phyloP scores from a whole-genome alignment of 2,888 invertebrate genomes.

The Meloe dianella region DNA sequence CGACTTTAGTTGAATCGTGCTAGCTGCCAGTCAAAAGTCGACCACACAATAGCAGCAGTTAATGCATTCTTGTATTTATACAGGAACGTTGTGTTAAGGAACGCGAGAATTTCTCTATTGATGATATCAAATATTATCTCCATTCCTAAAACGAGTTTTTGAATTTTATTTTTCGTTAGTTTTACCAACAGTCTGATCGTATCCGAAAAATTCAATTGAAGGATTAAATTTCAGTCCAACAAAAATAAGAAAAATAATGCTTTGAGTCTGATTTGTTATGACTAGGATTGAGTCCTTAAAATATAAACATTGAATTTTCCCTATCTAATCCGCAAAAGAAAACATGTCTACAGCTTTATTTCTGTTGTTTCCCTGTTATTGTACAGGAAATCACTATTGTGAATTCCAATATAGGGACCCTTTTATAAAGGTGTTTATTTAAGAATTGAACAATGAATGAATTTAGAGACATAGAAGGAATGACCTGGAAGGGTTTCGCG shows the following conservation, averaged over 20 bases:
- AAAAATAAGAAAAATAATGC: no score
- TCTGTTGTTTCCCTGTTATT: constrained; percentile 18
- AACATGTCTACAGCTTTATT: constrained; percentile 13
- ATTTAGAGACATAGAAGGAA: constrained; percentile 23
- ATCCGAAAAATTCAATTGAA: no score
- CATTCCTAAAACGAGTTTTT: not conserved
- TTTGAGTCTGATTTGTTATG: not conserved
- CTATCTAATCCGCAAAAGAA: constrained; percentile 31
- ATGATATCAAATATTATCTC: not conserved
- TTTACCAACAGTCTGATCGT: no score
- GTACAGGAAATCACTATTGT: constrained; percentile 27
- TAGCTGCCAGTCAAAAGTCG: constrained; percentile 41
- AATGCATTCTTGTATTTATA: constrained; percentile 33
- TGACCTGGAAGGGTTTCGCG: constrained; percentile 32
- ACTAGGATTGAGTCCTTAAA: constrained; percentile 17
- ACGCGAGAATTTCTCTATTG: not conserved
- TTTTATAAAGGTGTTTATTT: constrained; percentile 27
- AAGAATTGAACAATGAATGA: constrained; percentile 19
- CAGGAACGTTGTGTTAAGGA: not conserved
- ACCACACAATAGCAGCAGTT: constrained; percentile 40
- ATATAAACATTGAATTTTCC: constrained; percentile 26
- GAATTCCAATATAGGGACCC: constrained; percentile 21
- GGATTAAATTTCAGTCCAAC: no score
- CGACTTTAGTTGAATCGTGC: constrained; percentile 23
- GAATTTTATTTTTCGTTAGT: no score